Percentiles rank a stretch among this genome's conserved stretches.
Conservation (phyloP, 2,888 invertebrate genomes). For the Phengaris arion region DNA sequence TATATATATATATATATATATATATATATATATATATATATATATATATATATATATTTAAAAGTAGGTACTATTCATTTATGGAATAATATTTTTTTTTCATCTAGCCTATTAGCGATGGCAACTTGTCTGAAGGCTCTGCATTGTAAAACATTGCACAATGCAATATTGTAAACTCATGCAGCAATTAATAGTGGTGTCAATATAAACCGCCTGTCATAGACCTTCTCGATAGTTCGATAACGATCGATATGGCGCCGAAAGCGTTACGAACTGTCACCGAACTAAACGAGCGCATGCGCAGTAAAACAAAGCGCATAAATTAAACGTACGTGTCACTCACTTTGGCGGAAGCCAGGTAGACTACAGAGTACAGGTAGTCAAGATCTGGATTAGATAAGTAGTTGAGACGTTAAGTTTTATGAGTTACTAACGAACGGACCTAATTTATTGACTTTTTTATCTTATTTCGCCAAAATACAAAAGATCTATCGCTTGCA, state of each 20-base stretch:
- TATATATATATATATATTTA: too few relatives aligned
- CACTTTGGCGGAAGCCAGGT: constrained; percentile 76
- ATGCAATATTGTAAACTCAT: constrained; percentile 9
- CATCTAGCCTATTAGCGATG: too few relatives aligned
- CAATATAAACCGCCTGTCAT: constrained; percentile 32
- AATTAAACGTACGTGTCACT: constrained; percentile 75
- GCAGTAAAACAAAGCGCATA: constrained; percentile 74
- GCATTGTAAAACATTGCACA: constrained; percentile 12
- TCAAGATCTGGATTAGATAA: constrained; percentile 75
- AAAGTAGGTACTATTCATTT: too few relatives aligned
- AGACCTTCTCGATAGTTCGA: constrained; percentile 56
- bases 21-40: too few relatives aligned
- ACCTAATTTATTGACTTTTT: constrained; percentile 67
- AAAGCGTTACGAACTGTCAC: constrained; percentile 70
- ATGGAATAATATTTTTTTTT: too few relatives aligned
- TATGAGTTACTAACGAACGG: constrained; percentile 72
- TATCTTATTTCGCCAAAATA: constrained; percentile 30
- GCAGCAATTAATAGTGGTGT: constrained; percentile 18
- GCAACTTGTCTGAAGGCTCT: too few relatives aligned
- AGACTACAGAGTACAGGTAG: constrained; percentile 72
- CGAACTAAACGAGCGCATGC: constrained; percentile 68
- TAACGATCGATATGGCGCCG: constrained; percentile 75
- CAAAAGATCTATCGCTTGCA: neutral
- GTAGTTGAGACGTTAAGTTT: constrained; percentile 74
- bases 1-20: too few relatives aligned